A percentile compares a stretch with the other conserved stretches of the same genome.
These are phyloP conservation scores for Drosophila acutilabella DNA, from an alignment of 2,888 invertebrate species.

Conservation along the genomic window DNA sequence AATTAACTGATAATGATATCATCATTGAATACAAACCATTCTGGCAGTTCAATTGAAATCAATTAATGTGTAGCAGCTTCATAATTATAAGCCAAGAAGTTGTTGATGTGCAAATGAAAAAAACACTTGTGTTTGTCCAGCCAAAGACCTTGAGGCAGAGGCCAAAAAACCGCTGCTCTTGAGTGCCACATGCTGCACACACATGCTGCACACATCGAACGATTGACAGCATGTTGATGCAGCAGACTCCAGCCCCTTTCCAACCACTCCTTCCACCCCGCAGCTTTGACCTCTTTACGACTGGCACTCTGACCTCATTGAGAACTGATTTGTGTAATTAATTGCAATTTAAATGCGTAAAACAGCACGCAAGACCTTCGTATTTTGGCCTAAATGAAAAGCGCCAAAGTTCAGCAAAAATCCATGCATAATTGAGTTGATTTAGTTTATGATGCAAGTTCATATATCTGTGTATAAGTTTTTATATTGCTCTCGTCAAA, in stretches of 20 bases:
- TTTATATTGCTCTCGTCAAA: conserved; percentile 12
- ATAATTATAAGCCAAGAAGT: conserved; percentile 32
- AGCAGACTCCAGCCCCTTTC: background rate
- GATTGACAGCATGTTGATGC: conserved; percentile 13
- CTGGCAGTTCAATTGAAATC: conserved; percentile 4
- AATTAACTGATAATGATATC: conserved; percentile 24
- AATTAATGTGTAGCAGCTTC: conserved; percentile 22
- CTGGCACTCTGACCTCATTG: conserved; percentile 64
- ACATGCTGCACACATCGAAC: conserved; percentile 1
- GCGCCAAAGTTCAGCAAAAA: conserved; percentile 43
- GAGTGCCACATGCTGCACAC: conserved; percentile 10
- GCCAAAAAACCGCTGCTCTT: conserved; percentile 9
- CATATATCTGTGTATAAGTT: background rate
- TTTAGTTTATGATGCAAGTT: conserved; percentile 13
- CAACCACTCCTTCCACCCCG: too few relatives aligned
- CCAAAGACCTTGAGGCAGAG: conserved; percentile 21
- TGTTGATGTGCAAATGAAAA: background rate
- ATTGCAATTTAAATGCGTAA: conserved; percentile 59
- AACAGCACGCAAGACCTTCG: conserved; percentile 30
- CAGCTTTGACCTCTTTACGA: background rate
- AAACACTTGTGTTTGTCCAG: conserved; percentile 6
- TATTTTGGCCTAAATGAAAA: conserved; percentile 7
- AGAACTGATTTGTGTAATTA: conserved; percentile 58
- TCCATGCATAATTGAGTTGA: conserved; percentile 35
- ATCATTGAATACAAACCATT: conserved; percentile 1